Evolutionary conservation across 92 coral and sea anemone genomes (phyloP).

Genomic region (Parazoanthus atlanticus): DNA sequence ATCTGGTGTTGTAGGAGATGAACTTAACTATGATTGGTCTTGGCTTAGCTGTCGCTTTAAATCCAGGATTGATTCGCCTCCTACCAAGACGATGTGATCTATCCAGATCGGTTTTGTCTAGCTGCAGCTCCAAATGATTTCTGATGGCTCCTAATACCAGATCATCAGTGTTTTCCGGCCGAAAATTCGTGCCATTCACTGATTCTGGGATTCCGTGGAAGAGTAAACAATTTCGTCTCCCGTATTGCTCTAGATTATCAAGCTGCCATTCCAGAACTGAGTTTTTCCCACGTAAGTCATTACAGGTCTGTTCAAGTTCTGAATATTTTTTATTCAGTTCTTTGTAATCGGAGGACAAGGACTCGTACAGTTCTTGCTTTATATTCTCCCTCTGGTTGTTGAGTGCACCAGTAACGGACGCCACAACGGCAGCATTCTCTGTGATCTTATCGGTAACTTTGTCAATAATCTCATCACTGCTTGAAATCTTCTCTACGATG

Average conservation of each 20-base stretch:
- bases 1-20: constrained; percentile 10
- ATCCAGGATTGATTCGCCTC: not conserved
- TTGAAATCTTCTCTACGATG: not conserved
- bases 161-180: not conserved
- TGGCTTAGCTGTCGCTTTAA: constrained; percentile 11
- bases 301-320: not conserved
- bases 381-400: not conserved
- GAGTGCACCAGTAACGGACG: not conserved
- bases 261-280: no score
- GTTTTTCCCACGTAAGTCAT: not conserved
- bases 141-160: not conserved
- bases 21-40: constrained; percentile 46
- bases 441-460: not conserved
- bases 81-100: constrained; percentile 35
- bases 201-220: constrained; percentile 25
- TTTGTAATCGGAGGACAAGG: not conserved
- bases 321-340: not conserved
- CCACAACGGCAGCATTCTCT: not conserved
- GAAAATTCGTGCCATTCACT: not conserved
- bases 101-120: constrained; percentile 21
- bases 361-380: constrained; percentile 25
- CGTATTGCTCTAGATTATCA: constrained; percentile 1
- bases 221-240: constrained; percentile 14
- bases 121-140: not conserved
- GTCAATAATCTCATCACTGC: not conserved